Evolutionary conservation across 2,113 vertebrate genomes (phyloP), one percentile per base, ranked within the genome.

Genomic region (Galeopterus variegatus): DNA sequence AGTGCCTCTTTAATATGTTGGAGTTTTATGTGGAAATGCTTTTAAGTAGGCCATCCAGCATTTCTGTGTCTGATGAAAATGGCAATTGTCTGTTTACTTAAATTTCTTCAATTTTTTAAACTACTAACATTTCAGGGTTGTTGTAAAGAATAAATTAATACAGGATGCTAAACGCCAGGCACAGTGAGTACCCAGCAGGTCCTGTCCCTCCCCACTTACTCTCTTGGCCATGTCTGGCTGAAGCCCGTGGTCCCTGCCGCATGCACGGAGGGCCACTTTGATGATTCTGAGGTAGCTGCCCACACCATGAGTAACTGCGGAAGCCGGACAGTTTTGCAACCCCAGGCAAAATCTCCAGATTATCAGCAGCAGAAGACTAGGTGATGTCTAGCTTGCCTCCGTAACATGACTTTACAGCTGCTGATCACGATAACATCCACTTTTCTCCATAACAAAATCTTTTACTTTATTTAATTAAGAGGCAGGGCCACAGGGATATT

Each of bases 1-100:
- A 72, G 48, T 6, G 19, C 48, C 80, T 92, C 21, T 60, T 80
- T 83, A 90, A 64, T 56, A 36, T 73, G 82, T 58, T 45, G n/a
- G 85, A 73, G 21, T 82, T 93, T 91, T 89, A 83, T 18, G 36
- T 73, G 50, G 41, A 89, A 82, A 64, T 80, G 80, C 58, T 93
- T 97, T 73, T 69, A 85, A 93, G 62, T 85, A 48, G 36, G 4
- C 24, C 62, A 67, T 48, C 76, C 48, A 65, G 11, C 31, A 88
- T 88, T 88, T 83, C 13, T 0, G 0, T n/a, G n/a, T 45, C 67
- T 86, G 62, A 79, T 75, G 4, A 92, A 95, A 94, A 79, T 45
- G 23, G 31, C 41, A 33, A 26, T 77, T 85, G 28, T 80, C 33
- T 79, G 19, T 87, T 88, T 72, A 85, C 36, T 67, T 96, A 67